A percentile compares a stretch with the other conserved stretches of the same genome.
Conservation (phyloP, 1,140 invertebrate genomes). For the Penaeus japonicus region DNA sequence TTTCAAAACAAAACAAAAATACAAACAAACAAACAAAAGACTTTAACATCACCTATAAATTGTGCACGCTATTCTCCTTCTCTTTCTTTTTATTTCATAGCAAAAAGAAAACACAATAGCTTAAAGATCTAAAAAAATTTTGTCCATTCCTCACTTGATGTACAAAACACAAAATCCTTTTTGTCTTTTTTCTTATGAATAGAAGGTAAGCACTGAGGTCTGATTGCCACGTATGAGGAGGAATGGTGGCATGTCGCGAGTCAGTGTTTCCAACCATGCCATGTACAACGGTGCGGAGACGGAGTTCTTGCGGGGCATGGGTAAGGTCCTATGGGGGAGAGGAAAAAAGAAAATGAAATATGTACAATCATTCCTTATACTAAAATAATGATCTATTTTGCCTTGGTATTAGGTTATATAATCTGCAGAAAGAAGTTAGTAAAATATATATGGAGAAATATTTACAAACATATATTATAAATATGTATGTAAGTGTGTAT, state of each 20-base stretch:
- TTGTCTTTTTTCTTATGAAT: slow-evolving; percentile 72
- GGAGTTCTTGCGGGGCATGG: slow-evolving; percentile 89
- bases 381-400: not conserved
- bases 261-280: slow-evolving; percentile 92
- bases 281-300: slow-evolving; percentile 91
- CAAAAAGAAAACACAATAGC: too few relatives aligned
- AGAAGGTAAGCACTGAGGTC: slow-evolving; percentile 92
- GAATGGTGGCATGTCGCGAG: slow-evolving; percentile 87
- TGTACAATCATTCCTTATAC: not conserved
- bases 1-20: too few relatives aligned
- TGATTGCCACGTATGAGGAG: slow-evolving; percentile 94
- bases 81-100: too few relatives aligned
- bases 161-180: too few relatives aligned
- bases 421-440: too few relatives aligned
- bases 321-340: slow-evolving; percentile 76
- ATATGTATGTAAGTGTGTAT: not conserved
- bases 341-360: not conserved
- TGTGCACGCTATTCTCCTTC: too few relatives aligned
- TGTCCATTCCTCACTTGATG: too few relatives aligned
- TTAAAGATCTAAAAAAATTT: too few relatives aligned
- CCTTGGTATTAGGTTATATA: not conserved
- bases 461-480: too few relatives aligned
- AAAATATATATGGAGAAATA: too few relatives aligned
- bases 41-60: too few relatives aligned
- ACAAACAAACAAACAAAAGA: too few relatives aligned